Conservation (phyloP, 2,113 vertebrate species). For the Poeciliopsis retropinna region DNA sequence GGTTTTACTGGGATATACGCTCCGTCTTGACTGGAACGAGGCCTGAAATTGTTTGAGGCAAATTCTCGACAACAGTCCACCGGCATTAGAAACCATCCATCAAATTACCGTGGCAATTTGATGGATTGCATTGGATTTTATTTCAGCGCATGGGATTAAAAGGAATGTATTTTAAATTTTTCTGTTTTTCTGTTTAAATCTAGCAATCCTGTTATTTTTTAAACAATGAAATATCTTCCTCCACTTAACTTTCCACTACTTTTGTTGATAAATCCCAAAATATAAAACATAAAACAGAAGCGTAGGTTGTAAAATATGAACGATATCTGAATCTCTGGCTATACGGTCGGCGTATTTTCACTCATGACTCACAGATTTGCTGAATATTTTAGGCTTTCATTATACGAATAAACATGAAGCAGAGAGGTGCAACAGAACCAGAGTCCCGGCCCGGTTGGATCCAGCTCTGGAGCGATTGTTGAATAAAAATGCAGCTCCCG, state of each 20-base stretch:
- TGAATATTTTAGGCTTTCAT: background rate
- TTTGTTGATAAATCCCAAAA: background rate
- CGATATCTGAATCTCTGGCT: background rate
- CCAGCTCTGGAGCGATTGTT: constrained; percentile 8
- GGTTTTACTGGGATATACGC: background rate
- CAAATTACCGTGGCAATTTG: too few species aligned
- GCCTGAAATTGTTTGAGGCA: background rate
- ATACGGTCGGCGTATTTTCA: background rate
- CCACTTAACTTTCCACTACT: background rate
- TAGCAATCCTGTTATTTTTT: too few species aligned
- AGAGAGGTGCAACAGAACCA: background rate
- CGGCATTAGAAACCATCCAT: too few species aligned
- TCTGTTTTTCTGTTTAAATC: background rate
- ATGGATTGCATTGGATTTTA: too few species aligned
- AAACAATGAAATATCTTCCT: background rate
- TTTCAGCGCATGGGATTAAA: too few species aligned
- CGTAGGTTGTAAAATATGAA: background rate
- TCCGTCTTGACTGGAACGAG: background rate
- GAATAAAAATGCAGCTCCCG: constrained; percentile 34
- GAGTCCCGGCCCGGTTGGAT: background rate
- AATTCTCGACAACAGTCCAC: background rate
- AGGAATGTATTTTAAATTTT: background rate
- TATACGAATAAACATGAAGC: background rate
- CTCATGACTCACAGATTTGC: background rate
- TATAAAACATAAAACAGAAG: background rate